Evolutionary conservation across 1,140 invertebrate species (phyloP).

Genomic region (Bombus pyrosoma): DNA sequence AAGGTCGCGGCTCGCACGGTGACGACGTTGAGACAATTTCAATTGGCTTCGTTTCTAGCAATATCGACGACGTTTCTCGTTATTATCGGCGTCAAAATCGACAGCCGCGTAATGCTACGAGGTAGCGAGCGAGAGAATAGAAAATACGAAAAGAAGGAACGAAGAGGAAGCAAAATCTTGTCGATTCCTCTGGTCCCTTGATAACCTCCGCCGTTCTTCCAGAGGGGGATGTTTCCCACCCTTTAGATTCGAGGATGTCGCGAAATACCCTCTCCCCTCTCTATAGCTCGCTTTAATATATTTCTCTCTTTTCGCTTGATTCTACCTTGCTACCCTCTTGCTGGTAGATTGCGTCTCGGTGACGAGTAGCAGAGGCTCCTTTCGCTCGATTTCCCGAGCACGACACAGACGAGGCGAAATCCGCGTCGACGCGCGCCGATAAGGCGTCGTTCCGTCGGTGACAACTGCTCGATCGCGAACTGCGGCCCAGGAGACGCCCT

Average conservation of each 20-base stretch:
- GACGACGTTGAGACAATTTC: not conserved
- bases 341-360: slow-evolving; percentile 25
- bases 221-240: not conserved
- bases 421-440: slow-evolving; percentile 21
- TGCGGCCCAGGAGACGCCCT: too few relatives aligned
- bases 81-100: slow-evolving; percentile 8
- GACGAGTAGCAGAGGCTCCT: slow-evolving; percentile 6
- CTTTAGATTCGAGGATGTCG: not conserved
- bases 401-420: slow-evolving; percentile 16
- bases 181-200: slow-evolving; percentile 9
- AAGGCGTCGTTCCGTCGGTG: slow-evolving; percentile 12
- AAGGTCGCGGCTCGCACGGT: not conserved
- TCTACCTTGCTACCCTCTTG: not conserved
- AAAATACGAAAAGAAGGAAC: not conserved
- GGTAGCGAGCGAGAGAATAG: not conserved
- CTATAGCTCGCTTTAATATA: slow-evolving; percentile 27
- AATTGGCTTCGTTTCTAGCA: slow-evolving; percentile 28
- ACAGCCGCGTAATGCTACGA: not conserved
- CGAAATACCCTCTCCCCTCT: not conserved
- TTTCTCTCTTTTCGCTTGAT: slow-evolving; percentile 34
- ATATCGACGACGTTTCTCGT: not conserved
- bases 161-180: not conserved
- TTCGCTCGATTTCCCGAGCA: slow-evolving; percentile 30
- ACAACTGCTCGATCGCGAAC: slow-evolving; percentile 14
- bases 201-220: not conserved